phyloP scores from a whole-genome alignment of 2,113 vertebrate species.

The Orthonyx spaldingii region DNA sequence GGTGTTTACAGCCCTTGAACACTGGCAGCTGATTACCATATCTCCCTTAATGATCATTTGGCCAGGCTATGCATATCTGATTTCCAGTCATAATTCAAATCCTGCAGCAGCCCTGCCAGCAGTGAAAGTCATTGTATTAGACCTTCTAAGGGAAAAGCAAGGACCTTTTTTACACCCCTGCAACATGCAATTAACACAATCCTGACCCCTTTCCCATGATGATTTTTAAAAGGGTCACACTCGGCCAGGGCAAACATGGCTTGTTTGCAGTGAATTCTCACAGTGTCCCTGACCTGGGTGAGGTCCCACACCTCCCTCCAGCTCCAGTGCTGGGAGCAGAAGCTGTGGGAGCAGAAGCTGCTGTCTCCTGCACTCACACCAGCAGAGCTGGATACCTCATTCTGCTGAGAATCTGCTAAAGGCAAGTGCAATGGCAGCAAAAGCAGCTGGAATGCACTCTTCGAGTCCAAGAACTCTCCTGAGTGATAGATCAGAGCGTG shows the following conservation, averaged over 20 bases:
- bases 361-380: not conserved
- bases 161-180: not conserved
- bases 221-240: not conserved
- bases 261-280: not conserved
- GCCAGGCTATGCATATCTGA: constrained; percentile 49
- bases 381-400: not conserved
- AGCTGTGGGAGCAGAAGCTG: not conserved
- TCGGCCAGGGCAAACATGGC: not conserved
- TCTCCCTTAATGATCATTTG: constrained; percentile 61
- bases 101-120: constrained; percentile 55
- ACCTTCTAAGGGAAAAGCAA: not conserved
- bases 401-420: not conserved
- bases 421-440: not conserved
- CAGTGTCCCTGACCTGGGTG: not conserved
- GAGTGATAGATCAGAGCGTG: not conserved
- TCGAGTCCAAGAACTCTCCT: not conserved
- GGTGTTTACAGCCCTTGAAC: constrained; percentile 56
- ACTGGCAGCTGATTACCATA: constrained; percentile 42
- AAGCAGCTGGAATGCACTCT: not conserved
- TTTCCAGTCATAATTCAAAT: constrained; percentile 54
- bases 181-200: not conserved
- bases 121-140: constrained; percentile 29
- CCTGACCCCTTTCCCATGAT: not conserved
- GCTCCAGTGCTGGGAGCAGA: not conserved
- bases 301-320: not conserved